Conservation (phyloP, 2,113 vertebrate genomes). For the Gambusia holbrooki region DNA sequence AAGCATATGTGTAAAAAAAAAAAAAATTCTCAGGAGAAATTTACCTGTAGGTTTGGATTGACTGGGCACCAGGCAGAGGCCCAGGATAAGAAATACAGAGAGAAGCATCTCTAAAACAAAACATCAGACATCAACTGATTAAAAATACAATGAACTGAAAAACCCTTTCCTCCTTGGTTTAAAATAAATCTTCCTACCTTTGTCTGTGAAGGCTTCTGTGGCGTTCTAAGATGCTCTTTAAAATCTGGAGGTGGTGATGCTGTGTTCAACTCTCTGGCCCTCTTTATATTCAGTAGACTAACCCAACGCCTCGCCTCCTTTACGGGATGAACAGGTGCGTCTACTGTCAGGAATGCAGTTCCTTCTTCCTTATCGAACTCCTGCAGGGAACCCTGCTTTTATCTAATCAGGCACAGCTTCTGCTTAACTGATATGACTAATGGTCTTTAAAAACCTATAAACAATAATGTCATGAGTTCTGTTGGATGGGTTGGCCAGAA, state of each 20-base stretch:
- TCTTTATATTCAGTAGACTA: slow-evolving; percentile 30
- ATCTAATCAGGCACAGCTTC: slow-evolving; percentile 9
- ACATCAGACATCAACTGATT: neutral
- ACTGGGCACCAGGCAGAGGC: slow-evolving; percentile 49
- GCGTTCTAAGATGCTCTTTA: slow-evolving; percentile 5
- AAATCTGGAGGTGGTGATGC: slow-evolving; percentile 13
- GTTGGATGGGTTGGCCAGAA: neutral
- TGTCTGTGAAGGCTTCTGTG: neutral
- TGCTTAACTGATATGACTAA: neutral
- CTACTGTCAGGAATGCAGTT: slow-evolving; percentile 37
- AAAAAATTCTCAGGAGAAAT: neutral
- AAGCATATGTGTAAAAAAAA: neutral
- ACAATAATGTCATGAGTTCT: neutral
- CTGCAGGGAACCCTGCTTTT: neutral
- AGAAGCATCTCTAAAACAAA: slow-evolving; percentile 72
- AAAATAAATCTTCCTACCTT: slow-evolving; percentile 31
- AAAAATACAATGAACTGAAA: neutral
- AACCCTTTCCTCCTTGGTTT: neutral
- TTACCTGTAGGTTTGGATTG: slow-evolving; percentile 58
- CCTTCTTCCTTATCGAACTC: slow-evolving; percentile 64
- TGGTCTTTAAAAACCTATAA: neutral
- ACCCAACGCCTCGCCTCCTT: slow-evolving; percentile 34
- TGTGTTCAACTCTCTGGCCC: neutral
- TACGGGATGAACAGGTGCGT: neutral
- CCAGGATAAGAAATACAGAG: slow-evolving; percentile 61